phyloP scores from a whole-genome alignment of 2,113 vertebrate genomes.

The Chrysemys picta region DNA sequence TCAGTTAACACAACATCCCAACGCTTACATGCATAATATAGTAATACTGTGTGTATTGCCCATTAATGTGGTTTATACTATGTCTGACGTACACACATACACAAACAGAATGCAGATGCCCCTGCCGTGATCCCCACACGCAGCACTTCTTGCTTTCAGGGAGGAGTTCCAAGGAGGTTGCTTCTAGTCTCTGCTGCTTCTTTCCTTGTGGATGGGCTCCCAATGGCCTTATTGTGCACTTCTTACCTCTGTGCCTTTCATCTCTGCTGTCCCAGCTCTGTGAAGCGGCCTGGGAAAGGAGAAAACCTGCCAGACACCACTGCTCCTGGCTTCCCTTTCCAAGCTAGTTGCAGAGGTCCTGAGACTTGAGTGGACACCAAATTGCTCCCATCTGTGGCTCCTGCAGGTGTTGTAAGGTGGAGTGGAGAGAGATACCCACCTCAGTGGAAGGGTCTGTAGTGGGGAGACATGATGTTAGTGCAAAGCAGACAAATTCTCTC shows the following conservation, averaged over 20 bases:
- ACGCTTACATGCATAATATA: neutral
- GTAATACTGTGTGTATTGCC: neutral
- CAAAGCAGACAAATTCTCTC: neutral
- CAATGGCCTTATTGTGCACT: fast-evolving
- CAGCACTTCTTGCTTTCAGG: neutral
- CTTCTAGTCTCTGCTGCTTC: neutral
- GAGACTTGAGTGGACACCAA: neutral
- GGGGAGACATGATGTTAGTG: neutral
- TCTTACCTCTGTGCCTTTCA: neutral
- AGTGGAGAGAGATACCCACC: neutral
- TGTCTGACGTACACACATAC: neutral
- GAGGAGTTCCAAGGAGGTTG: neutral
- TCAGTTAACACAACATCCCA: neutral
- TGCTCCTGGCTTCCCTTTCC: neutral
- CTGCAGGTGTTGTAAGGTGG: neutral
- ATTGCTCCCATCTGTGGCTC: fast-evolving
- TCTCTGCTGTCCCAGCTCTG: neutral
- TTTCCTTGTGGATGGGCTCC: neutral
- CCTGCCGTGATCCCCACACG: fast-evolving
- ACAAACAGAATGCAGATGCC: neutral
- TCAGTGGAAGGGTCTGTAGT: neutral
- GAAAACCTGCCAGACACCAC: fast-evolving
- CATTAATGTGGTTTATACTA: neutral
- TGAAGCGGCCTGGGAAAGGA: neutral
- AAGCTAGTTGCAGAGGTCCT: neutral